Evolutionary conservation across 2,888 invertebrate genomes (phyloP), one percentile per base, ranked within the genome.

Genomic region (Ferrisia virgata): DNA sequence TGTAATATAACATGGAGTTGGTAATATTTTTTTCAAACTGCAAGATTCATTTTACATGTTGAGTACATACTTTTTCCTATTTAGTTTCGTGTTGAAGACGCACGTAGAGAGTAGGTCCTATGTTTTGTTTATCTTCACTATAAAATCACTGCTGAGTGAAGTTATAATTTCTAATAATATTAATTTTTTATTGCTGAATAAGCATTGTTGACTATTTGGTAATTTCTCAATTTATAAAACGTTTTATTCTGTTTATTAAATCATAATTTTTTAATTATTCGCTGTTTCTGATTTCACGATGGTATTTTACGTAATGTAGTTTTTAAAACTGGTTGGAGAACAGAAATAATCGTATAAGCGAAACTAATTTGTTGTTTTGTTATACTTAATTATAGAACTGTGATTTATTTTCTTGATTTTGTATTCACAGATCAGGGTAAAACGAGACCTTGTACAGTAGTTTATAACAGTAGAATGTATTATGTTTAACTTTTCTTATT

Each of bases 391-490:
- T 82, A 33, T 82, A 82, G 82, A 82, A 82, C 82, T 82, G 82
- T 82, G 82, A 82, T 82, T 69, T 64, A 58, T 82, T 80, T 82
- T 82, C 82, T 82, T 64, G 31, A 82, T 58, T 82, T 64, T 58
- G 31, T 69, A 53, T 82, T 76, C 64, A 58, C 82, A 82, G 82
- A 82, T 82, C 82, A 82, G 82, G 82, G 82, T 82, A 82, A 81
- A 58, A 58, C n/a, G 33, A 81, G 53, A 64, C 31, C 33, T 53
- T 82, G 82, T 82, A 82, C 64, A 82, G 72, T 76, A 76, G 36
- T 36, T 69, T 76, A 22, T 76, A 36, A 76, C 72, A 33, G 15
- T 76, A 76, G 36, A 76, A 18, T 36, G 36, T 36, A 36, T 76
- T 64, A 53, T 76, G 8, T n/a, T 11, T 36, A 76, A 76, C 72